Evolutionary conservation across 1,140 invertebrate species (phyloP), one percentile per base, ranked within the genome.

Genomic region (Bilobella aurantiaca): DNA sequence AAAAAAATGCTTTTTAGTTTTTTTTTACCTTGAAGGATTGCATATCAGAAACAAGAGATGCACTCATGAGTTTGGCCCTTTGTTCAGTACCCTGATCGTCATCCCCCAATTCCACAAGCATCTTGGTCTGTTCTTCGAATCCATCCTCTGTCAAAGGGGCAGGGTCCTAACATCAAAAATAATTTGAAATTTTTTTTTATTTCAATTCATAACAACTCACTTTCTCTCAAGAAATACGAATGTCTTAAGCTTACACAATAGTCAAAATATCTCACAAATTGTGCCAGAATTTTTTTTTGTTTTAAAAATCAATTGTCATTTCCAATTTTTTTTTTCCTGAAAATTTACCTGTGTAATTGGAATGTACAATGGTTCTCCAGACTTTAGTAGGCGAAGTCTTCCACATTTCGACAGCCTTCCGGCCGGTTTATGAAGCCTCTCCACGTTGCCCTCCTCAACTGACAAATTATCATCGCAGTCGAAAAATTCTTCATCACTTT

Each of bases 81-180:
- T 95, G 79, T 76, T 91, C 86, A 1, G 87, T 87, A 1, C 86
- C 89, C 71, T 89, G 86, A 23, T 88, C 85, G 71, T 91, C 86
- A 14, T 89, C 87, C 21, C 92, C 93, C 0, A 97, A 79, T 69
- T 91, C 86, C 62, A 89, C 82, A 81, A 98, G 83, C 12, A 92
- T 84, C 77, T 95, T 88, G 0, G 91, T 87, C 76, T 98, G 93
- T 75, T 96, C 91, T 73, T 96, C 89, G 49, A 98, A 76, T 77
- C 95, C 89, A 78, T 98, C 96, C 77, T 98, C 96, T 2, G 96
- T 98, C 82, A 98, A 93, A 3, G 95, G 93, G 0, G 92, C 88
- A 0, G 90, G 89, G 74, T 97, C 93, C 79, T 83, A 67, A n/a
- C 68, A 72, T 42, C n/a, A n/a, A n/a, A n/a, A 12, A 21, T 21